Percentiles rank a stretch among this genome's conserved stretches.
phyloP scores from a whole-genome alignment of 2,888 invertebrate species.

The Scaptomyza parva region DNA sequence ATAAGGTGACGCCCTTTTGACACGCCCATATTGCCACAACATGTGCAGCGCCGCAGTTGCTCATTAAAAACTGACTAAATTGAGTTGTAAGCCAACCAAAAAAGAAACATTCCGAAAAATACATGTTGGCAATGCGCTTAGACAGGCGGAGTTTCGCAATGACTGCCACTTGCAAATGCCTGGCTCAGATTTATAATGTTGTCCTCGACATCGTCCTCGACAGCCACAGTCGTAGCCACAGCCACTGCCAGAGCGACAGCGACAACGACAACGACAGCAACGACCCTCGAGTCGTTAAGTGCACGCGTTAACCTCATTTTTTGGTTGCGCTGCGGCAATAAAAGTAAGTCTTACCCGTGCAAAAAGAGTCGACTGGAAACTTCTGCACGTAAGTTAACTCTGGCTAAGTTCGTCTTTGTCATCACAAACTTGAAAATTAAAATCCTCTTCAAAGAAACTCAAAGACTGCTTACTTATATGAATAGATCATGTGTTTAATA shows the following conservation, averaged over 20 bases:
- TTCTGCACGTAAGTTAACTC: slow-evolving; percentile 47
- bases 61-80: slow-evolving; percentile 75
- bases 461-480: neutral
- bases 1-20: slow-evolving; percentile 47
- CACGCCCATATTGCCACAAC: slow-evolving; percentile 35
- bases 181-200: slow-evolving; percentile 76
- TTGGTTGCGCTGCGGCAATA: slow-evolving; percentile 55
- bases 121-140: slow-evolving; percentile 57
- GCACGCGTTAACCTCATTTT: slow-evolving; percentile 78
- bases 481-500: neutral
- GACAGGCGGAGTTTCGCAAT: slow-evolving; percentile 46
- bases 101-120: slow-evolving; percentile 41
- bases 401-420: no score
- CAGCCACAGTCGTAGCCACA: no score
- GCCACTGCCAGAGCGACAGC: no score
- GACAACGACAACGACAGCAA: slow-evolving; percentile 36
- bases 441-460: neutral
- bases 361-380: slow-evolving; percentile 42
- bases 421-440: slow-evolving; percentile 28
- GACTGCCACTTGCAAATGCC: slow-evolving; percentile 79
- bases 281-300: slow-evolving; percentile 69
- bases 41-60: slow-evolving; percentile 60
- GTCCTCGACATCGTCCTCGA: slow-evolving; percentile 68
- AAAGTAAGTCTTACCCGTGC: slow-evolving; percentile 50
- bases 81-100: slow-evolving; percentile 65